Evolutionary conservation across 2,797 vertebrate genomes (phyloP).

Genomic region (Bothrops alternatus): DNA sequence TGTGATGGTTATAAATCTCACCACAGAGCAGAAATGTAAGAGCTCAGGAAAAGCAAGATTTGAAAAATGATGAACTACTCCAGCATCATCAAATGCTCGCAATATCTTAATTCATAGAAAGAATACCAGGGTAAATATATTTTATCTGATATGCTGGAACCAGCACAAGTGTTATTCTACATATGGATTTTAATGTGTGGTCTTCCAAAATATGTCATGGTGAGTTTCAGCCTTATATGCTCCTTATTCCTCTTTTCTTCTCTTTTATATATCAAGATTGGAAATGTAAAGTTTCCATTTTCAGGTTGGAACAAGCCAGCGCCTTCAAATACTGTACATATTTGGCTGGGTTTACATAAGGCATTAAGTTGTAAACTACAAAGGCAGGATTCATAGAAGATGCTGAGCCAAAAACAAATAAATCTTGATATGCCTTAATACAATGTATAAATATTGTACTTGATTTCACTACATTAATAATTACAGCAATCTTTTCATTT

Average conservation of each 20-base stretch:
- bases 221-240: not conserved
- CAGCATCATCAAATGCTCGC: not conserved
- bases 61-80: not conserved
- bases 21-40: not conserved
- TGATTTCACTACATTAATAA: not conserved
- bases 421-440: not conserved
- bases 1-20: not conserved
- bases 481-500: not conserved
- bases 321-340: not conserved
- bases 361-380: not conserved
- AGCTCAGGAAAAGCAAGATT: not conserved
- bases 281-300: not conserved
- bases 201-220: not conserved
- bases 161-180: constrained; percentile 29
- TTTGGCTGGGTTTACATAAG: not conserved
- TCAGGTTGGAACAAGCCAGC: not conserved
- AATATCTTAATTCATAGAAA: constrained; percentile 12
- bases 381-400: not conserved
- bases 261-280: not conserved
- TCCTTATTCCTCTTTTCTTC: not conserved
- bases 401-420: not conserved
- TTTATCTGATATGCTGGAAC: constrained; percentile 24
- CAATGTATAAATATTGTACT: not conserved
- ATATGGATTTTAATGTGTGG: not conserved
- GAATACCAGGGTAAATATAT: constrained; percentile 37